Base-by-base conservation (phyloP, 1,140 invertebrate species). In the Steinernema feltiae region DNA sequence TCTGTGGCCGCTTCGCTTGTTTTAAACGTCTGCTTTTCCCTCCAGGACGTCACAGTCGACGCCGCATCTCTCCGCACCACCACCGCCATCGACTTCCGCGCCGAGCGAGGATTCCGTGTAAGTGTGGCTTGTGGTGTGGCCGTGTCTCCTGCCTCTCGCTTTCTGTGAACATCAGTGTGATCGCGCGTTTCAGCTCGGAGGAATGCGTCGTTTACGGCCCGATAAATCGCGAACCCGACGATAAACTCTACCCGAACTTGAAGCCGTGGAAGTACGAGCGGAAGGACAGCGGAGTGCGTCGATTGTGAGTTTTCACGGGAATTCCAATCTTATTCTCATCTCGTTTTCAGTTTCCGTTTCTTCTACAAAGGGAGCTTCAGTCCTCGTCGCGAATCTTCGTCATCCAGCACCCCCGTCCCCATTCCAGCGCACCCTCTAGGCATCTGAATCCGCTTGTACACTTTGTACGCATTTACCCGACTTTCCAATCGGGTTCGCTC, bases 151-250 rank as follows among this genome's bases (percentile, higher is more conserved):
- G 17, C 18, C 12, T 0, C 1, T 24, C 46, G 29, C 35, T 3
- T 17, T 27, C 17, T 35, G 31, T 29, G 30, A 41, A 24, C 69
- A 72, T 27, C 35, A 69, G 27, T 41, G 76, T 32, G 69, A 74
- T 70, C 35, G 72, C 31, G 71, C 48, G n/a, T 74, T 81, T 72
- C 70, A 82, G 80, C 46, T 71, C 78, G 71, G 91, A 92, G 48
- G 93, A 94, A 83, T 90, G 92, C 32, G 92, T 93, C 29, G 95
- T 98, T 0, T 94, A 97, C 88, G 95, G 95, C 18, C 95, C 95
- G 30, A 90, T 98, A 80, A 95, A 95, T 72, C 92, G 91, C 75
- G 95, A 98, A 87, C 95, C 95, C 18, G 93, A 95, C 81, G 95
- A 98, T 88, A 96, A 96, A 78, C 91, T n/a, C n/a, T n/a, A n/a